Conservation (phyloP, 2,888 invertebrate species). For the Folsomia candida region DNA sequence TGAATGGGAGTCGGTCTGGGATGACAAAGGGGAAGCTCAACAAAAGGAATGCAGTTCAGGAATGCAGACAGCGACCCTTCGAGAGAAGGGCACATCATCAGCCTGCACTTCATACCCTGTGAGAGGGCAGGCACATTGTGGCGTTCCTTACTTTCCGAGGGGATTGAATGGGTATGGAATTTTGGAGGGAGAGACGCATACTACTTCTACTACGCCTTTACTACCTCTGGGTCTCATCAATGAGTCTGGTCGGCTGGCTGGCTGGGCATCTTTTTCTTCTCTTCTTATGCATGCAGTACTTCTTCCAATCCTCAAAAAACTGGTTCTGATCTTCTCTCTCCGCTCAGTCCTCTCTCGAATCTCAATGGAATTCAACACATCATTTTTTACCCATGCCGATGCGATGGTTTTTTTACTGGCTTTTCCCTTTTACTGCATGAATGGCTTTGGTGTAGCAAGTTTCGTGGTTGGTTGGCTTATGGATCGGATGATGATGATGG, state of each 20-base stretch:
- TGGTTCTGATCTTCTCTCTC: not conserved
- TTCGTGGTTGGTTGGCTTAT: no score
- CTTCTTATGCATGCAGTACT: no score
- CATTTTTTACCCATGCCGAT: not conserved
- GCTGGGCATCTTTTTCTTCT: no score
- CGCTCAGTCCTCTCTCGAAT: not conserved
- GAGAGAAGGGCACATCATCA: no score
- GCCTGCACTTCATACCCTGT: no score
- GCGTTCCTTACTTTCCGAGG: no score
- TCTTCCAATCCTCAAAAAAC: no score
- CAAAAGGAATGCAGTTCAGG: not conserved
- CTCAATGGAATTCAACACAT: not conserved
- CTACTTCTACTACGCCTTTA: not conserved
- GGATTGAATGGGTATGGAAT: not conserved
- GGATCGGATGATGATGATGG: not conserved
- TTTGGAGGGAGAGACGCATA: conserved; percentile 6
- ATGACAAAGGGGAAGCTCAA: not conserved
- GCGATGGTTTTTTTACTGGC: no score
- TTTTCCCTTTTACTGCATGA: no score
- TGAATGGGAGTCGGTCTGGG: not conserved
- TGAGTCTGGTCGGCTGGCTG: not conserved
- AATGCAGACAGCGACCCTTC: not conserved
- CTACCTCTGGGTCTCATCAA: not conserved
- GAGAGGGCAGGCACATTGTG: no score
- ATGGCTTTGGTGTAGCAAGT: no score